Base-by-base conservation (phyloP, 2,888 invertebrate species). In the Latheticus oryzae region DNA sequence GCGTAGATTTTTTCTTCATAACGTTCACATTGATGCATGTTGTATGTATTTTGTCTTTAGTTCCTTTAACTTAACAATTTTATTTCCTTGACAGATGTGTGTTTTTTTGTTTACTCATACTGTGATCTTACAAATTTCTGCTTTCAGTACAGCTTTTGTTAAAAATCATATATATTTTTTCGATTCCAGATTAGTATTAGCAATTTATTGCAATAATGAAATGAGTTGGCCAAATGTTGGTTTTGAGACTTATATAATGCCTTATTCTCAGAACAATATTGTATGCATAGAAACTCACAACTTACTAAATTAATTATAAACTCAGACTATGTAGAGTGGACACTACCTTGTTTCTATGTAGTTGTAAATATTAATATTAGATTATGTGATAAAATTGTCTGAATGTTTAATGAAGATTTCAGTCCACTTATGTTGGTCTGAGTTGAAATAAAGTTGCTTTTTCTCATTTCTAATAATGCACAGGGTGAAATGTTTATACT, bases 401-500 rank as follows among this genome's bases (percentile, higher is more conserved):
- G 19, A 24, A 13, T 28, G 26, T 43, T 43, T 45, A 45, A 21
- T 12, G 16, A 28, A 17, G 8, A 26, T 9, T 15, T 24, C 42
- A 42, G 48, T 48, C 33, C 48, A 48, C 48, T 48, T 47, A 5
- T 35, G 28, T 37, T 19, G 35, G 24, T 48, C 48, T 50, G 50
- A 28, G 38, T 50, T 37, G 3, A 32, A 8, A 42, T 19, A 21
- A 15, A 24, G 4, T 48, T 28, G 50, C 50, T 50, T 45, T 45
- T 45, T 50, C 23, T 37, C 32, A 16, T 45, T 52, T 65, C 33
- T 58, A 61, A 63, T 67, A 69, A 65, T 73, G 74, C 75, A 76
- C 75, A 76, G 75, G 76, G 76, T 76, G 69, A 64, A 64, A 64
- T 61, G 64, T 66, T 64, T 65, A 66, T 63, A 64, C 60, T 63